Base-by-base conservation (phyloP, 2,113 vertebrate species). In the Cnemophilus loriae region DNA sequence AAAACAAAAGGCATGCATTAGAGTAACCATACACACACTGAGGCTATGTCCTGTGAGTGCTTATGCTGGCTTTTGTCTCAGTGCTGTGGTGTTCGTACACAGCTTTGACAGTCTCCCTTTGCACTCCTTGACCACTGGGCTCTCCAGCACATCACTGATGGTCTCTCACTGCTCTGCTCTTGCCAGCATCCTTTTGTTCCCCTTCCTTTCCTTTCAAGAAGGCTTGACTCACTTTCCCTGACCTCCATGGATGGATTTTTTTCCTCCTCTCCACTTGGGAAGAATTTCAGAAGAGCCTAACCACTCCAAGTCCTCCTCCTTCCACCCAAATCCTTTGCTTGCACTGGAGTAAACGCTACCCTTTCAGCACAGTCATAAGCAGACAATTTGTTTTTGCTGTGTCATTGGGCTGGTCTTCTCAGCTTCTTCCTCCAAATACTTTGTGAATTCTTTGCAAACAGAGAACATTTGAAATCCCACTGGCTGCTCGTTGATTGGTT, bases 381-480 rank as follows among this genome's bases (percentile, higher is more conserved):
- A 77, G 2, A 1, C n/a, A 35, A 50, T 63, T 83, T 33, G 20
- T 35, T 92, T 89, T 63, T 87, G 59, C 75, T 90, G 11, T 53
- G 28, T 85, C 74, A 85, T 60, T 74, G 59, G 33, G 24, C 35
- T 73, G 37, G 30, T 76, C 44, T 57, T 87, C 56, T 77, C 39
- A 50, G n/a, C 19, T 93, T 59, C n/a, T 80, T 85, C 44, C 47
- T 74, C 67, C 59, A 78, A 91, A 55, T 65, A 87, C 65, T 90
- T 30, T 37, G 35, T 49, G 37, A 82, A 92, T 90, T 90, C 49
- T 65, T 65, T 50, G 63, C 30, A 71, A 76, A 90, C 56, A 86
- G 74, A 70, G 46, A 68, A 27, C 26, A 52, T 90, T 82, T 92
- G 73, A 96, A 93, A 91, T 59, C 67, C 81, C 69, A 79, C 46